Conservation (phyloP, 2,888 invertebrate species). For the Hirtodrosophila cameraria region DNA sequence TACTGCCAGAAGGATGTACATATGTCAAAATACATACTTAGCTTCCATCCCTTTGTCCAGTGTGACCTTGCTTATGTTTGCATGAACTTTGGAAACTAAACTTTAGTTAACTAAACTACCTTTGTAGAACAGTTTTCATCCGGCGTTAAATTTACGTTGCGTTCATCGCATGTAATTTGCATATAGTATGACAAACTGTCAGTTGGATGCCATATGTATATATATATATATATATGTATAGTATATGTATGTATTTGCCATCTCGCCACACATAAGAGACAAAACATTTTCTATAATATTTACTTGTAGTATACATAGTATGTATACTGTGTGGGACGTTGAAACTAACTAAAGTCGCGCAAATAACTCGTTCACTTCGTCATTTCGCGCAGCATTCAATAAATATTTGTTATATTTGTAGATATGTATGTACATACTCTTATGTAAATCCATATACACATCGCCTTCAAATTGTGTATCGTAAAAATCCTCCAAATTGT, state of each 20-base stretch:
- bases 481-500: conserved; percentile 60
- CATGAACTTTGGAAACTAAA: conserved; percentile 1
- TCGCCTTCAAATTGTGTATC: conserved; percentile 57
- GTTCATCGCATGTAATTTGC: conserved; percentile 10
- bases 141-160: conserved; percentile 15
- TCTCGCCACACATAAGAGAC: conserved; percentile 1
- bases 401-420: conserved; percentile 59
- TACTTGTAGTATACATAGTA: conserved; percentile 8
- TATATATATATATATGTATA: conserved; percentile 7
- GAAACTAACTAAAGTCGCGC: conserved; percentile 65
- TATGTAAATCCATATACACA: conserved; percentile 58
- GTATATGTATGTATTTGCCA: conserved; percentile 9
- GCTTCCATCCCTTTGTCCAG: conserved; percentile 3
- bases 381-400: conserved; percentile 64
- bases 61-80: conserved; percentile 21
- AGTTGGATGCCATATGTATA: conserved; percentile 24
- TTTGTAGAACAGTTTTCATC: neutral
- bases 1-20: too few species aligned
- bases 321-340: conserved; percentile 42
- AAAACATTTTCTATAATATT: conserved; percentile 12
- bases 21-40: too few species aligned
- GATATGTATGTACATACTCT: conserved; percentile 14
- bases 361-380: conserved; percentile 74
- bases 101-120: neutral
- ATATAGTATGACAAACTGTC: conserved; percentile 19